Evolutionary conservation across 2,888 invertebrate species (phyloP).

Genomic region (Leucania comma): DNA sequence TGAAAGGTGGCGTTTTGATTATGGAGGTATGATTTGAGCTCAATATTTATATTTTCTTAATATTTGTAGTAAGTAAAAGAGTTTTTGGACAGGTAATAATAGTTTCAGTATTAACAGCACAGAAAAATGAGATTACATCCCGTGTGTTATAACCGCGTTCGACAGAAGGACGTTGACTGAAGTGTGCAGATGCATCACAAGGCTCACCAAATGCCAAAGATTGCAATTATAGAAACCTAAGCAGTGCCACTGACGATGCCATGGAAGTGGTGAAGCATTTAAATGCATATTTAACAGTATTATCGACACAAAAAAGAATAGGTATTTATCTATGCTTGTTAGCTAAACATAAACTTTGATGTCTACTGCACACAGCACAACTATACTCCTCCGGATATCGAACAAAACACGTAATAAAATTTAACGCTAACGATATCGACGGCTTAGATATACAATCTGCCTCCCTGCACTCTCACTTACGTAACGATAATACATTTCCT

Average conservation of each 20-base stretch:
- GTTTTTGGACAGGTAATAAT: not conserved
- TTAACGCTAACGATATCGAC: constrained; percentile 15
- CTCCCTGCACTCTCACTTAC: constrained; percentile 27
- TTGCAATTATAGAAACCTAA: too few relatives aligned
- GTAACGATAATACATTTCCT: constrained; percentile 40
- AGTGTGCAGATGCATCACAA: not conserved
- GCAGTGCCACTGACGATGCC: not conserved
- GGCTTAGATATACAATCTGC: constrained; percentile 22
- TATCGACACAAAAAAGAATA: not conserved
- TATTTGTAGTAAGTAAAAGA: not conserved
- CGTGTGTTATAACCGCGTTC: not conserved
- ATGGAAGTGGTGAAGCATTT: not conserved
- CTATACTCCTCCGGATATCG: not conserved
- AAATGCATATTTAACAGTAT: not conserved
- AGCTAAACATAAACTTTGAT: not conserved
- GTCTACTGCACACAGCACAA: not conserved
- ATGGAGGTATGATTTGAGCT: not conserved
- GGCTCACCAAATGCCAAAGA: not conserved
- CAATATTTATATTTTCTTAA: not conserved
- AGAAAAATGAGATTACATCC: not conserved
- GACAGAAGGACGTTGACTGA: too few relatives aligned
- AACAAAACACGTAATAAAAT: constrained; percentile 28
- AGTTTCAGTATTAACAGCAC: not conserved
- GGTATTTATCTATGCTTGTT: too few relatives aligned
- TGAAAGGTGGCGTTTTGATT: not conserved